phyloP scores from a whole-genome alignment of 2,113 vertebrate genomes.

The Cheirogaleus medius region DNA sequence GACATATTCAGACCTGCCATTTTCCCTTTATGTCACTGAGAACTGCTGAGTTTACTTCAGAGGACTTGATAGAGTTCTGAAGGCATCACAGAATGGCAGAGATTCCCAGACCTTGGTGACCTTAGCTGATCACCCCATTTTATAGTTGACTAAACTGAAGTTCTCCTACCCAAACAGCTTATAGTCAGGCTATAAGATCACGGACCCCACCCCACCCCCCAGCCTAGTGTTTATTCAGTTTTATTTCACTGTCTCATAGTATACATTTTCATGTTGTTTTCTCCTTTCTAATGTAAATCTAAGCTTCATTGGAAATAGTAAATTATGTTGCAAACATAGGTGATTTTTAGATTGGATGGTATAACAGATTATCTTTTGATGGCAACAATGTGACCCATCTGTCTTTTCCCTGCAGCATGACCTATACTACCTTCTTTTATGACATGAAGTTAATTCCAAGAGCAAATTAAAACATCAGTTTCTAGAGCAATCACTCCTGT shows the following conservation, averaged over 20 bases:
- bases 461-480: background rate
- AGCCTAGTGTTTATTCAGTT: background rate
- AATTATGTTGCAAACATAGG: background rate
- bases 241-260: background rate
- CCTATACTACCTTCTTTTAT: background rate
- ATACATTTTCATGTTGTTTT: background rate
- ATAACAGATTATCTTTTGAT: background rate
- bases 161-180: background rate
- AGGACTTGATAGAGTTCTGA: background rate
- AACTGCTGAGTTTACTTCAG: background rate
- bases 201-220: background rate
- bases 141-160: background rate
- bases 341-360: background rate
- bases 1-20: background rate
- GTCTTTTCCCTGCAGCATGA: background rate
- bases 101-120: background rate
- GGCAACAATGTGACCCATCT: accelerated
- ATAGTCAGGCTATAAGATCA: background rate
- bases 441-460: background rate
- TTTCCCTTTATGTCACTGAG: background rate
- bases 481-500: background rate
- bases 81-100: background rate
- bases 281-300: background rate
- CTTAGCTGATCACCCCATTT: background rate
- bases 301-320: background rate